Evolutionary conservation across 2,113 vertebrate genomes (phyloP), one percentile per base, ranked within the genome.

Genomic region (Strix aluco): DNA sequence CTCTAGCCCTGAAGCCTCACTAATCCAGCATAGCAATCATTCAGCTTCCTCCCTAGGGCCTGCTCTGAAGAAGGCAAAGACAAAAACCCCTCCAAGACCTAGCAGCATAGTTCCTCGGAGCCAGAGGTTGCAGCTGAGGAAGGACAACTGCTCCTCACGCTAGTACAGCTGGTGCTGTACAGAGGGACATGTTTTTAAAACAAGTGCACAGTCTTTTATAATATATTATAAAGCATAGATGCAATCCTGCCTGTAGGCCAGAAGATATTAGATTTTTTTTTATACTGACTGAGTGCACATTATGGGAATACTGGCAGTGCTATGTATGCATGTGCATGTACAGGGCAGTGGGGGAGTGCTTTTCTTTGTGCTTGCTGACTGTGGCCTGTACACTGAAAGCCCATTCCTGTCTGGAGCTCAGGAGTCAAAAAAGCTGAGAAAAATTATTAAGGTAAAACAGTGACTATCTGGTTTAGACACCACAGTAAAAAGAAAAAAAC

Each of bases 251-350:
- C 62, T 72, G 36, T n/a, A 86, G 46, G 40, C 34, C 23, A n/a
- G 51, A 73, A 86, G 13, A 55, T 34, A 23, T 13, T n/a, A 59
- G 25, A 5, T 9, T 10, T 16, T 42, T 81, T 73, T 81, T 63
- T 30, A 42, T 44, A 29, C 38, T 19, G 22, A 42, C 6, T 25
- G 8, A 57, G 21, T 46, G 15, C 21, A 70, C 8, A 8, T 57
- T 65, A 44, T 49, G 27, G 34, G 46, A 77, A 34, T 83, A 52
- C 34, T 65, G 44, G 11, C 69, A 42, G 62, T 62, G 27, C 21
- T 69, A 2, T 1, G 5, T 42, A 26, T 1, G 3, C 15, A 3
- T 52, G 57, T 8, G 4, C 1, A 6, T 20, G 21, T 30, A 19
- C 3, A 7, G 2, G 32, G 14, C 6, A 18, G 17, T 16, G 9